Base-by-base conservation (phyloP, 1,140 invertebrate genomes). In the Cardiocondyla obscurior region DNA sequence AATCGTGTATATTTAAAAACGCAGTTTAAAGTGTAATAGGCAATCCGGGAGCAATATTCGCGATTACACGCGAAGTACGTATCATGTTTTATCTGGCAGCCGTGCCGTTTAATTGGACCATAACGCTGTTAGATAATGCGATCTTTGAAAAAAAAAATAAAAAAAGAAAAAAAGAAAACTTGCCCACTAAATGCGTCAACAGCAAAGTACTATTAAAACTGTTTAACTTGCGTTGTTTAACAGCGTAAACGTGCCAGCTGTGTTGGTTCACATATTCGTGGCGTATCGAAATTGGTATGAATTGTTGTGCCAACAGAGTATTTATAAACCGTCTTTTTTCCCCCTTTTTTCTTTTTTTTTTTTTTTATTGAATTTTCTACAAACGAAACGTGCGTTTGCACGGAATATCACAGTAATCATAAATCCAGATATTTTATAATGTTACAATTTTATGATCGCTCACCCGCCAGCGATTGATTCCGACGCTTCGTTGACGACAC, bases 31-130 rank as follows among this genome's bases (percentile, higher is more conserved):
- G 46, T 19, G 49, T 73, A 60, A 65, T 70, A 60, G 67, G 44
- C 25, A 85, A 82, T 36, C 60, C 12, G 67, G 36, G 19, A 67
- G 44, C 76, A 69, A 67, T 82, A 67, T 74, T 82, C 25, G 51
- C 28, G 51, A 86, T 86, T 86, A 85, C 70, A 25, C 19, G n/a
- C 14, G 10, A 86, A 55, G 19, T 81, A 84, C 19, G 42, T 36
- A 16, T n/a, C 14, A 5, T 49, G 30, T 19, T 74, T 44, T 58
- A 46, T 12, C 28, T 19, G 25, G 36, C 22, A 73, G 19, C 14
- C 5, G 33, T 14, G 33, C 16, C 16, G 4, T 82, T 82, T 82
- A 82, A 85, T 86, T 62, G 64, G 19, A 55, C 57, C 30, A 65
- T 57, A 49, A 49, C 36, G 10, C 5, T 16, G 51, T 65, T 84